Evolutionary conservation across 2,797 vertebrate species (phyloP).

Genomic region (Betta splendens): DNA sequence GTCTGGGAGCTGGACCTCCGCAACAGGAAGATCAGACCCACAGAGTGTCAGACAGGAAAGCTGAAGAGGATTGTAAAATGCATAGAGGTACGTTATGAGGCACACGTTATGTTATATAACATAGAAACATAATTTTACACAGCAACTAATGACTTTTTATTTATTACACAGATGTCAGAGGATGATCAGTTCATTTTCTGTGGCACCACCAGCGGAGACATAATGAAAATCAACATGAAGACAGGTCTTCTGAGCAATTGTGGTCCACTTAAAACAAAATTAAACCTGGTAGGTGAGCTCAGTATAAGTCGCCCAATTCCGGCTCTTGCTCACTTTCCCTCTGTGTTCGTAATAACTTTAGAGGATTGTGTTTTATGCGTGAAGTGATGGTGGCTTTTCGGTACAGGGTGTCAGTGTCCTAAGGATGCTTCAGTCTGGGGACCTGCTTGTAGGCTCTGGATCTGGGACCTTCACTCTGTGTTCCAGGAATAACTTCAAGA

Average conservation of each 20-base stretch:
- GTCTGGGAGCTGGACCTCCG: conserved; percentile 88
- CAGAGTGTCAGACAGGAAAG: conserved; percentile 84
- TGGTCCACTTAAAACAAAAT: conserved; percentile 85
- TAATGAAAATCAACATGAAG: conserved; percentile 85
- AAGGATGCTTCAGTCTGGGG: conserved; percentile 80
- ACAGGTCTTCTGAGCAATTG: conserved; percentile 77
- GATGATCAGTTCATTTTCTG: conserved; percentile 87
- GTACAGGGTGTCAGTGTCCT: conserved; percentile 85
- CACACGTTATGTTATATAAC: neutral
- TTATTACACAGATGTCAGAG: conserved; percentile 76
- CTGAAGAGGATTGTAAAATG: conserved; percentile 84
- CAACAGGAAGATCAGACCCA: conserved; percentile 86
- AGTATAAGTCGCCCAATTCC: neutral
- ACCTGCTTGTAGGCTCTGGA: conserved; percentile 87
- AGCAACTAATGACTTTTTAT: neutral
- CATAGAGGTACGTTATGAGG: conserved; percentile 71
- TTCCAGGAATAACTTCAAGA: conserved; percentile 83
- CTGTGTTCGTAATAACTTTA: too few species aligned
- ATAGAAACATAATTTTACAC: neutral
- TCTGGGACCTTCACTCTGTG: conserved; percentile 84
- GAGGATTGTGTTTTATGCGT: neutral
- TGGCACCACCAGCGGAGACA: conserved; percentile 90
- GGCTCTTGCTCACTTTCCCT: too few species aligned
- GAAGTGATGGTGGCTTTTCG: conserved; percentile 21
- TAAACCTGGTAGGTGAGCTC: conserved; percentile 78